These are phyloP conservation scores for Heliornis fulica DNA, from an alignment of 2,113 vertebrate species.

Conservation along the genomic window DNA sequence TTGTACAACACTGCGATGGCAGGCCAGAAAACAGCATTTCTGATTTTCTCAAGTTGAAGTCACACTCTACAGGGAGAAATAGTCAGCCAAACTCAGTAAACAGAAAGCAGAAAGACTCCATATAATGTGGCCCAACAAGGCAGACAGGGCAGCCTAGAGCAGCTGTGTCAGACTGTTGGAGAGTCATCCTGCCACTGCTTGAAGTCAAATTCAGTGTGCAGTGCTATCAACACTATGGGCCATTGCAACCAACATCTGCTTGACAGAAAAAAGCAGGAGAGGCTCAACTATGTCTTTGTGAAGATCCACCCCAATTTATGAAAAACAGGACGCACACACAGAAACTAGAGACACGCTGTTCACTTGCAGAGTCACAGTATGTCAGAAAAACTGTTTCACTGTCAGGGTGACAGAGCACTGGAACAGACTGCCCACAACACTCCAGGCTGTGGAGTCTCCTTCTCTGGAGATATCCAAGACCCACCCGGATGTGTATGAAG, in stretches of 20 bases:
- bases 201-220: neutral
- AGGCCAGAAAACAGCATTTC: neutral
- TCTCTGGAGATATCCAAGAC: too few species aligned
- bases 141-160: neutral
- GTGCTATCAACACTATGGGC: neutral
- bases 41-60: neutral
- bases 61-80: neutral
- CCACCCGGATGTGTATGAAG: too few species aligned
- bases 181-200: neutral
- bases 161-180: neutral
- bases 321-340: neutral
- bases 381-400: too few species aligned
- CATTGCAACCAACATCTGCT: neutral
- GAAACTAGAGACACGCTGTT: neutral
- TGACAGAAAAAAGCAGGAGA: neutral
- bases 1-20: neutral
- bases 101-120: neutral
- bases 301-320: neutral
- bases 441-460: too few species aligned
- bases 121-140: neutral
- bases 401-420: too few species aligned
- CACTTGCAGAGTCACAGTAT: neutral
- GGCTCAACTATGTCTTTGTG: neutral
- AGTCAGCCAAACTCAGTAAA: neutral
- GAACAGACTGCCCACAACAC: too few species aligned